phyloP scores from a whole-genome alignment of 1,140 invertebrate species.

The Venustaconcha ellipsiformis region DNA sequence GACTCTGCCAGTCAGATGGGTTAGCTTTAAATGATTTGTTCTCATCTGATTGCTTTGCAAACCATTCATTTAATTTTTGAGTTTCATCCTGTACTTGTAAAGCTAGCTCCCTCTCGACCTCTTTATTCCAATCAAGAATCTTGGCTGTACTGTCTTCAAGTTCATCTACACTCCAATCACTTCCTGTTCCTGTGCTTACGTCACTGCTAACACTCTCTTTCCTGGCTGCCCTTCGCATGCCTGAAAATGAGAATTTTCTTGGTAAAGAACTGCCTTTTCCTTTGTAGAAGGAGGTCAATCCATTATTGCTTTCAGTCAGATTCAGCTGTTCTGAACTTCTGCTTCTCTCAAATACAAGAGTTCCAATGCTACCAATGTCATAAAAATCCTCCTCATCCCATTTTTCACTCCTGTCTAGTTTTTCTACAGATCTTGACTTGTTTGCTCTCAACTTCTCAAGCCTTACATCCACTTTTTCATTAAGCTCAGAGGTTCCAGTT shows the following conservation, averaged over 20 bases:
- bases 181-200: constrained; percentile 28
- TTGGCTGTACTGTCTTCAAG: constrained; percentile 11
- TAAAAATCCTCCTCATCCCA: constrained; percentile 18
- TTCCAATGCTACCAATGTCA: constrained; percentile 18
- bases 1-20: too few species aligned
- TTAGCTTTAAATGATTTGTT: too few species aligned
- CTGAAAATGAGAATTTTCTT: too few species aligned
- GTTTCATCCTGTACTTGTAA: constrained; percentile 31
- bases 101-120: constrained; percentile 22
- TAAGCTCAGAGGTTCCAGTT: constrained; percentile 5
- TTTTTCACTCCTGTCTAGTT: constrained; percentile 13
- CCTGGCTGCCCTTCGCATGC: not conserved
- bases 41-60: constrained; percentile 9
- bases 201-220: constrained; percentile 30
- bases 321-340: constrained; percentile 30
- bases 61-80: constrained; percentile 32
- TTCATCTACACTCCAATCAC: constrained; percentile 33
- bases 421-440: constrained; percentile 25
- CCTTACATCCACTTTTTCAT: constrained; percentile 1
- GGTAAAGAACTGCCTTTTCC: too few species aligned
- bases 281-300: constrained; percentile 12
- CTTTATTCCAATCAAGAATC: constrained; percentile 28
- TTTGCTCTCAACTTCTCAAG: constrained; percentile 11
- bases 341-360: constrained; percentile 30
- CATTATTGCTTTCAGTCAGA: constrained; percentile 15